phyloP scores from a whole-genome alignment of 1,140 invertebrate species.

The Temnothorax nylanderi region DNA sequence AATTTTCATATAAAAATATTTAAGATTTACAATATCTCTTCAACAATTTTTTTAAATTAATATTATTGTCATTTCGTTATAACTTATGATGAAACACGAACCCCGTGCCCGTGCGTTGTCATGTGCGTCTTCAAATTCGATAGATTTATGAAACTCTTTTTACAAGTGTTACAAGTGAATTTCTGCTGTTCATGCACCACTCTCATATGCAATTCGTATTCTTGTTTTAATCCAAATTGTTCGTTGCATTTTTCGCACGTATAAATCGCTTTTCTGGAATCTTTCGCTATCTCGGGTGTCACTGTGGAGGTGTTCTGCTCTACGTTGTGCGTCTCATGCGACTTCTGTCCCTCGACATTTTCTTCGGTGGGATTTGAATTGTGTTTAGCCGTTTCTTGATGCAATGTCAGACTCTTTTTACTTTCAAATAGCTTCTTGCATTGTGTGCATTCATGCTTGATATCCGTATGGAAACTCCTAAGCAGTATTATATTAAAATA shows the following conservation, averaged over 20 bases:
- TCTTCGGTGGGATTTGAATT: conserved; percentile 82
- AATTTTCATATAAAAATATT: conserved; percentile 26
- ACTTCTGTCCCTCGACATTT: conserved; percentile 65
- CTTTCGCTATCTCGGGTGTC: background rate
- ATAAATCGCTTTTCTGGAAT: background rate
- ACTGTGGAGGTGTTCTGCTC: background rate
- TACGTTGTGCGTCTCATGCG: background rate
- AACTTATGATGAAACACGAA: conserved; percentile 49
- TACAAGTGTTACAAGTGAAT: conserved; percentile 86
- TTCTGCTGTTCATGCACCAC: conserved; percentile 86
- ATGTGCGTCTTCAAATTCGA: conserved; percentile 87
- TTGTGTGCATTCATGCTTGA: conserved; percentile 85
- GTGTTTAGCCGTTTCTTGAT: conserved; percentile 86
- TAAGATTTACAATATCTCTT: conserved; percentile 15
- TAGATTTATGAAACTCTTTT: conserved; percentile 86
- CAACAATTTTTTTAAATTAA: background rate
- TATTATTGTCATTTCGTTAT: background rate
- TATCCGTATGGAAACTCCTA: conserved; percentile 84
- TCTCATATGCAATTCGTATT: conserved; percentile 87
- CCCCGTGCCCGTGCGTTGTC: conserved; percentile 86
- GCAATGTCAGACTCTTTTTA: conserved; percentile 84
- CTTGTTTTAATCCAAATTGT: conserved; percentile 86
- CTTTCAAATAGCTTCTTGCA: conserved; percentile 85
- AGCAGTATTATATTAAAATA: conserved; percentile 31
- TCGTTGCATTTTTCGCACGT: conserved; percentile 87